Conservation (phyloP, 2,797 vertebrate species). For the Microctenopoma stevenorrisi region DNA sequence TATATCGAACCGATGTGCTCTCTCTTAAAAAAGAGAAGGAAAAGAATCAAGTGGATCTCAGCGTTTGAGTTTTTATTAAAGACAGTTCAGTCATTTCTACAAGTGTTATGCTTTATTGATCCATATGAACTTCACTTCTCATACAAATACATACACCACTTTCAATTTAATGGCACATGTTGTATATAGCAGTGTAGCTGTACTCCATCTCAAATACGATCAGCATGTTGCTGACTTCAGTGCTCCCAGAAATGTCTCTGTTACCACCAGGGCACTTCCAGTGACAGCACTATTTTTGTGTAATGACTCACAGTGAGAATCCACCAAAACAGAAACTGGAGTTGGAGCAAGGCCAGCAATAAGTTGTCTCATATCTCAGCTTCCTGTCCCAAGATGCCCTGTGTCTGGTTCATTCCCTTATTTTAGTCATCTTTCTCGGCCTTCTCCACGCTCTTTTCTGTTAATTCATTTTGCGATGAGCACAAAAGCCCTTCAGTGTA, state of each 20-base stretch:
- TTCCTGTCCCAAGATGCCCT: conserved; percentile 57
- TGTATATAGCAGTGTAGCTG: not conserved
- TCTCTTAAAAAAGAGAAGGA: conserved; percentile 5
- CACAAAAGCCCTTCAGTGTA: conserved; percentile 39
- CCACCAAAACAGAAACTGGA: conserved; percentile 35
- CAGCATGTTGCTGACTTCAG: conserved; percentile 18
- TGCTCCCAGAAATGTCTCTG: conserved; percentile 22
- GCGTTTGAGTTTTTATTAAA: conserved; percentile 24
- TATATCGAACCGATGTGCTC: not conserved
- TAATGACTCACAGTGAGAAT: conserved; percentile 42
- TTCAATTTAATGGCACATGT: not conserved
- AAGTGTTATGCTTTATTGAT: conserved; percentile 44
- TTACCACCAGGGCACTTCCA: conserved; percentile 15
- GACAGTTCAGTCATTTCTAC: conserved; percentile 29
- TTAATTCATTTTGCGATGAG: conserved; percentile 43
- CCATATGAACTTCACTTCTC: conserved; percentile 15
- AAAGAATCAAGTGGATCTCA: conserved; percentile 22
- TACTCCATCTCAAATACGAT: conserved; percentile 7
- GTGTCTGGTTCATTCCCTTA: conserved; percentile 29
- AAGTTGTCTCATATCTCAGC: conserved; percentile 54
- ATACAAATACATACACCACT: conserved; percentile 2
- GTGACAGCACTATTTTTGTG: conserved; percentile 41
- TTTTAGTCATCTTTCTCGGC: conserved; percentile 39
- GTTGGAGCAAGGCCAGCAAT: conserved; percentile 54
- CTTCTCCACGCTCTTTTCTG: conserved; percentile 26